Percentiles rank a stretch among this genome's conserved stretches.
Conservation (phyloP, 2,113 vertebrate species). For the Cephalopholis sonnerati region DNA sequence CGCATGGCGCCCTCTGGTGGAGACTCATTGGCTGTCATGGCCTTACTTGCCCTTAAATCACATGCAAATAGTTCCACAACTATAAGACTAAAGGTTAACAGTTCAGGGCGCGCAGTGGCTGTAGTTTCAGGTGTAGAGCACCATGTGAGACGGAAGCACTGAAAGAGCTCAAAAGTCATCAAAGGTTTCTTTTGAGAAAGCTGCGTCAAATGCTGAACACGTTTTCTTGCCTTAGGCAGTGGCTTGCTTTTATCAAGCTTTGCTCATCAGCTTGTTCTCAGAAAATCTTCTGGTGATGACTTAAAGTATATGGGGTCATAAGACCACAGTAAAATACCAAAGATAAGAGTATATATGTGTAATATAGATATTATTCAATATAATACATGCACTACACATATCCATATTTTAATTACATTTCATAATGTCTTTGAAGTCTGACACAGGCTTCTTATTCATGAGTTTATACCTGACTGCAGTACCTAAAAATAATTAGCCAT, state of each 20-base stretch:
- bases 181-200: not conserved
- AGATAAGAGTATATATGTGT: no score
- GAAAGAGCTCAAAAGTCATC: not conserved
- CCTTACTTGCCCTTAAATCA: not conserved
- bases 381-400: no score
- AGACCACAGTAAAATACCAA: not conserved
- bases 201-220: not conserved
- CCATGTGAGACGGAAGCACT: slow-evolving; percentile 28
- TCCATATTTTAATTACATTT: not conserved
- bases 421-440: not conserved
- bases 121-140: not conserved
- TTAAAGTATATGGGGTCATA: not conserved
- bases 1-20: slow-evolving; percentile 58
- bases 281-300: not conserved
- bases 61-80: not conserved
- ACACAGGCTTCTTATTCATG: not conserved
- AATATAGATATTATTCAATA: no score
- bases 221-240: not conserved
- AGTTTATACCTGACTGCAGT: not conserved
- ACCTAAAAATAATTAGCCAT: not conserved
- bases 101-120: not conserved
- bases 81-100: not conserved
- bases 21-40: not conserved
- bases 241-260: not conserved
- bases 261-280: slow-evolving; percentile 10